Base-by-base conservation (phyloP, 2,113 vertebrate species). In the Odobenus rosmarus region DNA sequence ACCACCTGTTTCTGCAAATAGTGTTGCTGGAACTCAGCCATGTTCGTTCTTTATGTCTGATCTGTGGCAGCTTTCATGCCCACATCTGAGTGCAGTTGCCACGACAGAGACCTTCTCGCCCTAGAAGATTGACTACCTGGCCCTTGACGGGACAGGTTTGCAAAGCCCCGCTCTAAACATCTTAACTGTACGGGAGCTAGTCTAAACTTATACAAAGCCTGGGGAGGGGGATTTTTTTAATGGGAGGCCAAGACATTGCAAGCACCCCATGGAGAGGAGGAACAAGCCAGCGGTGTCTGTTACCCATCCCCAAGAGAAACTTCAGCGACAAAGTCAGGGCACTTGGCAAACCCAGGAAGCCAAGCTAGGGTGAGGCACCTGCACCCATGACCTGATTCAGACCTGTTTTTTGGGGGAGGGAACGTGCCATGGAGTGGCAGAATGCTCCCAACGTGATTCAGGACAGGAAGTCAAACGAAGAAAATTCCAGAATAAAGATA, bases 231-330 rank as follows among this genome's bases (percentile, higher is more conserved):
- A 33, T 7, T 14, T 19, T 4, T n/a, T 4, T 4, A 9, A 61
- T 1, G 4, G 31, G 46, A 39, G 1, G 39, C 55, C 33, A 10
- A 1, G 46, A 26, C 28, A 8, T 0, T 0, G 18, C 5, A 26
- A 10, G 7, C 4, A 1, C 1, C 71, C 28, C 0, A 1, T 0
- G 10, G 13, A 23, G 46, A 67, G n/a, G 26, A 39, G 18, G 13
- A 18, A 3, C 7, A 12, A 4, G 62, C 33, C 19, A 8, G 3
- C 14, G 10, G 42, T n/a, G 28, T 28, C 3, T 31, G 59, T 4
- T 1, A 3, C 55, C 33, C 5, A 0, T 26, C 55, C 11, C 11
- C 1, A 19, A 88, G 89, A 62, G 21, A 92, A n/a, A 12, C 62
- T 14, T 7, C 28, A 16, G 57, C 2, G 31, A 33, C 15, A 3